These are phyloP conservation scores for Alsophila aescularia DNA, from an alignment of 2,888 invertebrate species.

Conservation along the genomic window DNA sequence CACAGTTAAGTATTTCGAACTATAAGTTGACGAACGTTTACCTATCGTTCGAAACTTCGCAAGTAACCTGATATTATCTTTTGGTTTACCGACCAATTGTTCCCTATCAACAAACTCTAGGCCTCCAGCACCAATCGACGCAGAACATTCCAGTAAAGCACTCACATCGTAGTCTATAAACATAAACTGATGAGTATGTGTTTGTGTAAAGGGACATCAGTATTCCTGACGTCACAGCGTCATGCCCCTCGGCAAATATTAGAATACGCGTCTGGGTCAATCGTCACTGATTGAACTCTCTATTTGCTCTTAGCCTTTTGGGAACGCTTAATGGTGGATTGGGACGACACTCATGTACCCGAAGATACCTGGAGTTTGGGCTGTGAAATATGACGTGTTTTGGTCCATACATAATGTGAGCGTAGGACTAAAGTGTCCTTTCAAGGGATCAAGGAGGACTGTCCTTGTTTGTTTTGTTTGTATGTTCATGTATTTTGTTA, in stretches of 20 bases:
- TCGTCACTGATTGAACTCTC: conserved; percentile 18
- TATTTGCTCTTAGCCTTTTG: conserved; percentile 19
- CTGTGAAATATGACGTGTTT: not conserved
- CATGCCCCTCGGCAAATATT: conserved; percentile 20
- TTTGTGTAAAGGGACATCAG: conserved; percentile 3
- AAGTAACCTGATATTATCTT: too few species aligned
- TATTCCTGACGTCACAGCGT: conserved; percentile 11
- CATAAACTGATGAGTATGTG: not conserved
- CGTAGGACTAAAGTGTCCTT: not conserved
- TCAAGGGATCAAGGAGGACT: not conserved
- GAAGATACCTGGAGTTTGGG: not conserved
- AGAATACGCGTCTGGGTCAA: conserved; percentile 17
- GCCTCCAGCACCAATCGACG: too few species aligned
- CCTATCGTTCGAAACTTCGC: too few species aligned
- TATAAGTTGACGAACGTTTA: too few species aligned
- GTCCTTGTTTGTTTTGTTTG: too few species aligned
- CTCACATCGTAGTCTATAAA: not conserved
- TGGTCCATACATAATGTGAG: not conserved
- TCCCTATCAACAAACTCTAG: too few species aligned
- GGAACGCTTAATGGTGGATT: conserved; percentile 7
- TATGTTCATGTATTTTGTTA: too few species aligned
- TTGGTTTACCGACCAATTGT: too few species aligned
- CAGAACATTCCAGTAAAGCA: not conserved
- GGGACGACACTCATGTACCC: conserved; percentile 3
- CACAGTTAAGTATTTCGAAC: too few species aligned